Conservation (phyloP, 2,113 vertebrate species). For the Xiphophorus couchianus region DNA sequence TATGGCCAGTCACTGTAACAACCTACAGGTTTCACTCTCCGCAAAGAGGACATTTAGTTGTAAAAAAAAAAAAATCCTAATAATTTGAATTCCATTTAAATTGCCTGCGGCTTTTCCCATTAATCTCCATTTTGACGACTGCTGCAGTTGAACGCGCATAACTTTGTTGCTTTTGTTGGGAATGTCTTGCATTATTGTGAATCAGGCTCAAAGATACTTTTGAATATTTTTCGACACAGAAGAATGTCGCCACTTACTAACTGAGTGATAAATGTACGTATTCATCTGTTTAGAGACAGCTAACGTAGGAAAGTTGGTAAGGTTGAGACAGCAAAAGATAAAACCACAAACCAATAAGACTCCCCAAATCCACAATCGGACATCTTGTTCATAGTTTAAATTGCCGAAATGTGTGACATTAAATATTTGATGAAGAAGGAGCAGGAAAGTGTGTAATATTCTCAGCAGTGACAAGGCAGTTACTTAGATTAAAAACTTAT, state of each 20-base stretch:
- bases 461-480: background rate
- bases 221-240: background rate
- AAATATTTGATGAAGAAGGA: background rate
- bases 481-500: background rate
- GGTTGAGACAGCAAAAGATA: background rate
- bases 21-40: constrained; percentile 44
- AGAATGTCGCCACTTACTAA: background rate
- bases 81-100: constrained; percentile 24
- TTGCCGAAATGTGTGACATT: background rate
- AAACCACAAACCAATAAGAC: background rate
- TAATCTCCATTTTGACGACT: constrained; percentile 38
- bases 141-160: background rate
- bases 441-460: background rate
- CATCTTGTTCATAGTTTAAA: background rate
- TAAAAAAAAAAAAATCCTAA: constrained; percentile 16
- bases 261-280: no score
- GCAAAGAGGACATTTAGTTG: constrained; percentile 10
- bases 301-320: background rate
- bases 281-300: no score
- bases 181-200: background rate
- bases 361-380: background rate
- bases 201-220: background rate
- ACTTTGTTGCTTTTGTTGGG: background rate
- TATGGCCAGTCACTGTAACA: constrained; percentile 51
- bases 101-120: constrained; percentile 33